Percentiles rank a stretch among this genome's conserved stretches.
Conservation (phyloP, 1,140 invertebrate species). For the Platorchestia sp. region DNA sequence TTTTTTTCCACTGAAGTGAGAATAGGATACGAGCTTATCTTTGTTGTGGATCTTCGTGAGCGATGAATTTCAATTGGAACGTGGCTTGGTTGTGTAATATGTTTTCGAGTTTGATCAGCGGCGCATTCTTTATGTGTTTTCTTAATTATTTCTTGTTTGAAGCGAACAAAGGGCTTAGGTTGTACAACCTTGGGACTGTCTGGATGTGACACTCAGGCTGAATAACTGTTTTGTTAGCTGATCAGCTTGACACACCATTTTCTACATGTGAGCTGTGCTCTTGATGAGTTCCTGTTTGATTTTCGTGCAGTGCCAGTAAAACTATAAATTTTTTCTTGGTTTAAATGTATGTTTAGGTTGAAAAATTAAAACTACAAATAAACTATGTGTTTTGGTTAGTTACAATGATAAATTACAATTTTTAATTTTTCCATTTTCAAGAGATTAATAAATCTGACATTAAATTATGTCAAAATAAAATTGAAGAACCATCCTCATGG, state of each 20-base stretch:
- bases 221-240: background rate
- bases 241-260: background rate
- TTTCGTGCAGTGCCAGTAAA: too few species aligned
- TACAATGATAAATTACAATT: too few species aligned
- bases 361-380: too few species aligned
- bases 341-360: too few species aligned
- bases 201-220: background rate
- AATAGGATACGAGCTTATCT: background rate
- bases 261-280: background rate
- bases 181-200: background rate
- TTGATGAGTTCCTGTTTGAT: background rate
- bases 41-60: background rate
- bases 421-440: too few species aligned
- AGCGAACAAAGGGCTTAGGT: background rate
- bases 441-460: too few species aligned
- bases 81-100: background rate
- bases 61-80: background rate
- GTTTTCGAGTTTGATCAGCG: background rate
- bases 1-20: background rate
- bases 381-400: too few species aligned
- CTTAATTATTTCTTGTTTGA: background rate
- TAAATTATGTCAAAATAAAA: too few species aligned
- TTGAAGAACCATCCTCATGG: too few species aligned
- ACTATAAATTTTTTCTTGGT: too few species aligned
- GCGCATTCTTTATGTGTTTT: background rate